A percentile compares a stretch with the other conserved stretches of the same genome.
phyloP scores from a whole-genome alignment of 2,113 vertebrate species.

The Platichthys stellatus region DNA sequence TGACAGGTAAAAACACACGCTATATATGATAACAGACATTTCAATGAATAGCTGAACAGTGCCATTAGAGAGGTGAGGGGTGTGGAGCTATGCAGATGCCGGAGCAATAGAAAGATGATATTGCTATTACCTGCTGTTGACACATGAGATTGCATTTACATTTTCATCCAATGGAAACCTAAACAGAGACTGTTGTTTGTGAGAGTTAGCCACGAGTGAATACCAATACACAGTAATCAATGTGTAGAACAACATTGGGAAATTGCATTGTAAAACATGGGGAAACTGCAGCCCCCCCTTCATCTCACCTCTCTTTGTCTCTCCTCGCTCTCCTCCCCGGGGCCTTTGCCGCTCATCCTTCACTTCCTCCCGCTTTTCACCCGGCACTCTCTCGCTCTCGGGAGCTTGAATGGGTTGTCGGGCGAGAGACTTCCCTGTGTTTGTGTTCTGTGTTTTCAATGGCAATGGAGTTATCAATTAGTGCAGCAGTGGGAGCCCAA shows the following conservation, averaged over 20 bases:
- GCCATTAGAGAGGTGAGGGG: constrained; percentile 70
- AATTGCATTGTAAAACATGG: constrained; percentile 60
- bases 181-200: constrained; percentile 67
- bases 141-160: constrained; percentile 79
- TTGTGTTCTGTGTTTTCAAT: constrained; percentile 82
- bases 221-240: constrained; percentile 63
- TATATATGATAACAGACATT: constrained; percentile 77
- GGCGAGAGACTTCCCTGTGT: constrained; percentile 69
- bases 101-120: constrained; percentile 76
- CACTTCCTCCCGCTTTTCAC: constrained; percentile 57
- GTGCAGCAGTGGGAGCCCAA: constrained; percentile 87
- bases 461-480: constrained; percentile 86
- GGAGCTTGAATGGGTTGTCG: constrained; percentile 71
- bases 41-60: constrained; percentile 82
- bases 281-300: constrained; percentile 12
- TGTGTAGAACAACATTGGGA: constrained; percentile 55
- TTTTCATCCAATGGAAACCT: constrained; percentile 69
- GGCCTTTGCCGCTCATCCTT: constrained; percentile 50
- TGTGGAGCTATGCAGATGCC: constrained; percentile 74
- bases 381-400: constrained; percentile 51
- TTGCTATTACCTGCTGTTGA: constrained; percentile 76
- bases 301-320: constrained; percentile 57
- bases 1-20: constrained; percentile 80
- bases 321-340: constrained; percentile 31
- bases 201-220: constrained; percentile 60